Evolutionary conservation across 1,140 invertebrate species (phyloP).

Genomic region (Drosophila tsacasi): DNA sequence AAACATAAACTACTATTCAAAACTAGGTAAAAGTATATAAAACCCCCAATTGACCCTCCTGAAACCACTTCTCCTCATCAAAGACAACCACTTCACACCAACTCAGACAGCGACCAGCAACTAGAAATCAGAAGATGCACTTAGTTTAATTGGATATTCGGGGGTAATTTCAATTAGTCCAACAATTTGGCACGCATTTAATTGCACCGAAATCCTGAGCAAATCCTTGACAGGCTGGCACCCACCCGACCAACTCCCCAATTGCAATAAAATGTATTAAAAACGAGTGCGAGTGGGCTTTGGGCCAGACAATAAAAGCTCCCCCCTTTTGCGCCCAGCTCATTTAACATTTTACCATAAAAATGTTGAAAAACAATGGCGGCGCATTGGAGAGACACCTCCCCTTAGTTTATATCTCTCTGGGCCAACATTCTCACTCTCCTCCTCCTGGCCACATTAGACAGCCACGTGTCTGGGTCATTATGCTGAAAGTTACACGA

Average conservation of each 20-base stretch:
- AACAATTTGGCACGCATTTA: slow-evolving; percentile 72
- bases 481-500: slow-evolving; percentile 83
- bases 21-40: neutral
- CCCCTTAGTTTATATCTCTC: slow-evolving; percentile 30
- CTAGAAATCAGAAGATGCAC: slow-evolving; percentile 53
- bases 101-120: neutral
- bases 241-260: slow-evolving; percentile 36
- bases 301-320: slow-evolving; percentile 48
- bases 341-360: slow-evolving; percentile 79
- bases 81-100: slow-evolving; percentile 34
- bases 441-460: slow-evolving; percentile 76
- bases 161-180: slow-evolving; percentile 73
- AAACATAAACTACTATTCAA: neutral
- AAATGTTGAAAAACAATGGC: slow-evolving; percentile 70
- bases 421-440: slow-evolving; percentile 44
- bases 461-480: slow-evolving; percentile 83
- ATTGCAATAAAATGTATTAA: slow-evolving; percentile 82
- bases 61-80: slow-evolving; percentile 4
- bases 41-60: neutral
- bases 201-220: slow-evolving; percentile 56
- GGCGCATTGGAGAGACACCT: slow-evolving; percentile 12
- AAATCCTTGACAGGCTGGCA: slow-evolving; percentile 45
- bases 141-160: slow-evolving; percentile 71
- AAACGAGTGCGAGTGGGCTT: slow-evolving; percentile 65
- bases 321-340: slow-evolving; percentile 21